Evolutionary conservation across 2,797 vertebrate species (phyloP), one percentile per base, ranked within the genome.

Genomic region (Epinephelus awoara): DNA sequence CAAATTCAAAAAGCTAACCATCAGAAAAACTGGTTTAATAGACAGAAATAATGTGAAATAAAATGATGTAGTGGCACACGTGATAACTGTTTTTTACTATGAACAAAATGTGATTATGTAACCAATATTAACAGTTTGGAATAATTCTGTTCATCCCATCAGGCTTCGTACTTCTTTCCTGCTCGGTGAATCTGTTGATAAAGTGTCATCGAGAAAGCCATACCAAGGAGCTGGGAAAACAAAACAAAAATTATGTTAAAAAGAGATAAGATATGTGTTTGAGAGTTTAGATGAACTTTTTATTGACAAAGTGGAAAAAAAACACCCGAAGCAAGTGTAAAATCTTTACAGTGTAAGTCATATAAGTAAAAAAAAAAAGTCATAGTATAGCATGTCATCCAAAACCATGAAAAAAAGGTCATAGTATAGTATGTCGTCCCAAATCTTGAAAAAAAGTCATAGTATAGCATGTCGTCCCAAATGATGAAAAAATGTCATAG

Each of bases 171-270:
- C 92, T 99, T 99, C 95, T 99, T 99, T 69, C 97, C 98, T 47
- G 95, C 96, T 88, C 97, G 94, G 94, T 98, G 98, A 92, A 99
- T 98, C 91, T 99, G 98, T 82, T 99, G 98, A 94, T 99, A 99
- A 23, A 99, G 96, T 2, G 97, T 99, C 98, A 99, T 99, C 69
- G 98, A 99, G 93, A 99, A 99, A 21, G 98, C 98, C 98, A 99
- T 99, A 44, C 98, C 98, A 38, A 99, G 96, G 75, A 99, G 97
- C 98, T 99, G 94, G 29, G 92, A 85, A 88, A 42, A 93, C 38
- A 66, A 73, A 50, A 70, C 3, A 25, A 57, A 40, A 2, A 65
- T 9, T 4, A 42, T 42, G 18, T 18, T 2, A 18, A 19, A 18
- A 17, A 19, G 2, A 17, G 46, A 49, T 18, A 0, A 49, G 15